These are phyloP conservation scores for Dyspetes luteomarginatus DNA, from an alignment of 2,888 invertebrate species.

Conservation along the genomic window DNA sequence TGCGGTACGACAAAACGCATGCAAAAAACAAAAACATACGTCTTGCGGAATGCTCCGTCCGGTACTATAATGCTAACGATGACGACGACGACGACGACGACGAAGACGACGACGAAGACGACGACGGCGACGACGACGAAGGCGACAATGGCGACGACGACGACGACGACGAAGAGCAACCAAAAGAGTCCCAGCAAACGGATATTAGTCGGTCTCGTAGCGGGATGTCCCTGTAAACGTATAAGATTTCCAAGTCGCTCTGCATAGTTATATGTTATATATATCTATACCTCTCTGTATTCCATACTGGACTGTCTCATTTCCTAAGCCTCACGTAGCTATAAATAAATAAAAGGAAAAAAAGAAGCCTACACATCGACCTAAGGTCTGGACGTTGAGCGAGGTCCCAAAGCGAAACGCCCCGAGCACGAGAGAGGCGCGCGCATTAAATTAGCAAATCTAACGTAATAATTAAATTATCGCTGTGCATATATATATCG, in stretches of 20 bases:
- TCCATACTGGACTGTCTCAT: constrained; percentile 34
- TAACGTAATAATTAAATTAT: constrained; percentile 81
- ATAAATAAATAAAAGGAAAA: constrained; percentile 1
- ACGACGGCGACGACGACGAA: no score
- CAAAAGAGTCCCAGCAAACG: background rate
- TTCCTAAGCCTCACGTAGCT: constrained; percentile 21
- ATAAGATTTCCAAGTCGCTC: background rate
- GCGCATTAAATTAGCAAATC: constrained; percentile 79
- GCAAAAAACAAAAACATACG: constrained; percentile 24
- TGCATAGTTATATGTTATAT: constrained; percentile 20
- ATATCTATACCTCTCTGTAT: constrained; percentile 28
- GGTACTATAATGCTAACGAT: constrained; percentile 21
- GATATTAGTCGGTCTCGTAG: constrained; percentile 33
- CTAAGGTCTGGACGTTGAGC: background rate
- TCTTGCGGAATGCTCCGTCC: constrained; percentile 35
- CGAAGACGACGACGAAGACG: constrained; percentile 38
- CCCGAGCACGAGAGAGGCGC: constrained; percentile 55
- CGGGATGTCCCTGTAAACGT: constrained; percentile 14
- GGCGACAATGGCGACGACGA: constrained; percentile 33
- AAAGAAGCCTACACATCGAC: background rate
- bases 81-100: constrained; percentile 23
- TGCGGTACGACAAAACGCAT: background rate
- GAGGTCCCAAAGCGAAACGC: constrained; percentile 40
- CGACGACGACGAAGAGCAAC: background rate
- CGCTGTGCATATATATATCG: constrained; percentile 72